Evolutionary conservation across 2,888 invertebrate genomes (phyloP), one percentile per base, ranked within the genome.

Genomic region (Chorisops tibialis): DNA sequence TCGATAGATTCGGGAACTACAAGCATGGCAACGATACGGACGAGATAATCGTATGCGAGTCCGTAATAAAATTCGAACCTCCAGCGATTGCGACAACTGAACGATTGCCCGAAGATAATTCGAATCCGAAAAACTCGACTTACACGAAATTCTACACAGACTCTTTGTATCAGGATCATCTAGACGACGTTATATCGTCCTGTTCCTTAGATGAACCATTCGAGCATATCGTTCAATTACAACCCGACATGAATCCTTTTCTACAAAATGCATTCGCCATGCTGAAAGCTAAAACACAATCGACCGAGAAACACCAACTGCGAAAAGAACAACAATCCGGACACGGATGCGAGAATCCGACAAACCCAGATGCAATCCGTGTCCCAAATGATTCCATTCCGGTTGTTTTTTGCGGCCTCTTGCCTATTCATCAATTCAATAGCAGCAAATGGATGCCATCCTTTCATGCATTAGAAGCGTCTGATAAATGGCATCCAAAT

Each of bases 31-130:
- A 43, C 49, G 65, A 63, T 30, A 14, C 45, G 7, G 65, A 65
- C 30, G 65, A 65, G 48, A 41, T 65, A 3, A 47, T 65, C 49
- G 62, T 65, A n/a, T 65, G 65, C 38, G 65, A 65, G 51, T 65
- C 65, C 7, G 60, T 63, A 24, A 16, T 54, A 24, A 59, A 41
- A 21, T 11, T 16, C 18, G 48, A 47, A 11, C 21, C 49, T 3
- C 37, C 18, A 56, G 11, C 24, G 18, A 11, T 14, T 16, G 41
- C 16, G 12, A 12, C 5, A 41, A 2, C 9, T 14, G n/a, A n/a
- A 37, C 16, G n/a, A 16, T 2, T 9, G 9, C 5, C 30, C 30
- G 30, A 30, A 9, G 18, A 12, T 16, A 30, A 7, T 30, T 9
- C 30, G 9, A 30, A 30, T 9, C 22, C 39, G 9, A 49, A 49